Percentiles rank a stretch among this genome's conserved stretches.
Conservation (phyloP, 1,140 invertebrate genomes). For the Telenomus remus region DNA sequence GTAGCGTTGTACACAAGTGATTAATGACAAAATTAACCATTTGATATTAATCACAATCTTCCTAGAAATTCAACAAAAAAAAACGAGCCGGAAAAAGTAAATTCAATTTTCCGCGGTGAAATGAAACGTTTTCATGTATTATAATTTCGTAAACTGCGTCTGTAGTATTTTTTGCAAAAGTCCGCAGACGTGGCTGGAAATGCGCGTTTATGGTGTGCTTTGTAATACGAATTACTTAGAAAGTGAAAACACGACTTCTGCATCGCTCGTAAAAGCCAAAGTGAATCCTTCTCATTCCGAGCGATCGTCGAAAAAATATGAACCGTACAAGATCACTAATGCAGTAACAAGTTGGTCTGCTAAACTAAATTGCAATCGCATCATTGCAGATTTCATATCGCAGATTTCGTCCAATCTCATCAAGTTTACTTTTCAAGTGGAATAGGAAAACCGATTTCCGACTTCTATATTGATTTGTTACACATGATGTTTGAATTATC, state of each 20-base stretch:
- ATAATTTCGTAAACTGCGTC: not conserved
- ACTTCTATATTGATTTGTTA: slow-evolving; percentile 3
- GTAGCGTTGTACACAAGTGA: too few relatives aligned
- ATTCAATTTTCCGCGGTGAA: not conserved
- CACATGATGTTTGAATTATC: slow-evolving; percentile 13
- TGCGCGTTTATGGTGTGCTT: not conserved
- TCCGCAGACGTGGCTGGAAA: slow-evolving; percentile 18
- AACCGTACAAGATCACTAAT: slow-evolving; percentile 4
- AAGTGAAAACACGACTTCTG: slow-evolving; percentile 20
- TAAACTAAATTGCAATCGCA: too few relatives aligned
- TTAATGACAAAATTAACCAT: not conserved
- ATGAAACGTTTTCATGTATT: not conserved
- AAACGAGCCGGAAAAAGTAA: too few relatives aligned
- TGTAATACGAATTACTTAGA: slow-evolving; percentile 29
- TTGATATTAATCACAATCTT: not conserved
- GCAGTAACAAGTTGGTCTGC: slow-evolving; percentile 7
- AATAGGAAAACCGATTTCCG: too few relatives aligned
- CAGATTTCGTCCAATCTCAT: too few relatives aligned
- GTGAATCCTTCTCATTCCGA: slow-evolving; percentile 20
- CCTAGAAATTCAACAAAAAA: too few relatives aligned
- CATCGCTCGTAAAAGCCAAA: not conserved
- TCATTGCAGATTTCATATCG: too few relatives aligned
- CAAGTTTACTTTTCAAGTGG: too few relatives aligned
- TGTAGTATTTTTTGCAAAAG: not conserved
- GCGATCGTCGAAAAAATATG: slow-evolving; percentile 27